A percentile compares a stretch with the other conserved stretches of the same genome.
These are phyloP conservation scores for Orycteropus afer DNA, from an alignment of 2,113 vertebrate genomes.

Conservation along the genomic window DNA sequence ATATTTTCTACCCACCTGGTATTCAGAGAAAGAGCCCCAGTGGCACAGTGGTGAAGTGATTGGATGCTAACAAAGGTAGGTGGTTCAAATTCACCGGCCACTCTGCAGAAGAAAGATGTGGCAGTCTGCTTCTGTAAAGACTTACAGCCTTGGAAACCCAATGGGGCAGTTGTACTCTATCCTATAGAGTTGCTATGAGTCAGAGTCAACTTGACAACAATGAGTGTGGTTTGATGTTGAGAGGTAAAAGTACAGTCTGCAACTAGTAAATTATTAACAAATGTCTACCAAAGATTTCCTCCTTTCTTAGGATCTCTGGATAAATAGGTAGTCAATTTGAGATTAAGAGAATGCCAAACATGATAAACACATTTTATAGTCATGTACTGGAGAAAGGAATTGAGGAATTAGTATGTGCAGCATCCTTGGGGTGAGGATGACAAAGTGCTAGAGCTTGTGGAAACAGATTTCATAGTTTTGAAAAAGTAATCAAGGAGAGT, in stretches of 20 bases:
- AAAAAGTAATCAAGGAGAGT: background rate
- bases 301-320: conserved; percentile 17
- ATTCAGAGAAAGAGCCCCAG: background rate
- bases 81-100: background rate
- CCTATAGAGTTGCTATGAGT: background rate
- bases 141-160: background rate
- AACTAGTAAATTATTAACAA: conserved; percentile 74
- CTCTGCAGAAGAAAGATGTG: background rate
- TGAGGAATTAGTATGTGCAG: background rate
- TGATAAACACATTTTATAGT: conserved; percentile 11
- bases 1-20: conserved; percentile 53
- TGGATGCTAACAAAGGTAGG: background rate
- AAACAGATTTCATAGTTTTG: background rate
- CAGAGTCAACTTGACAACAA: background rate
- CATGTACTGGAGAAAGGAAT: background rate
- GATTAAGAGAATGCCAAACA: conserved; percentile 17
- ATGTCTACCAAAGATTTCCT: conserved; percentile 47
- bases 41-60: background rate
- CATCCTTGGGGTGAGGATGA: background rate
- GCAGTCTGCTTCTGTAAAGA: background rate
- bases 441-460: background rate
- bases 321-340: conserved; percentile 32
- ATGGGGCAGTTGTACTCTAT: background rate
- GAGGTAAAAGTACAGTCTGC: conserved; percentile 70
- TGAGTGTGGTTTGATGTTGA: background rate